Evolutionary conservation across 2,888 invertebrate species (phyloP).

Genomic region (Micropterix aruncella): DNA sequence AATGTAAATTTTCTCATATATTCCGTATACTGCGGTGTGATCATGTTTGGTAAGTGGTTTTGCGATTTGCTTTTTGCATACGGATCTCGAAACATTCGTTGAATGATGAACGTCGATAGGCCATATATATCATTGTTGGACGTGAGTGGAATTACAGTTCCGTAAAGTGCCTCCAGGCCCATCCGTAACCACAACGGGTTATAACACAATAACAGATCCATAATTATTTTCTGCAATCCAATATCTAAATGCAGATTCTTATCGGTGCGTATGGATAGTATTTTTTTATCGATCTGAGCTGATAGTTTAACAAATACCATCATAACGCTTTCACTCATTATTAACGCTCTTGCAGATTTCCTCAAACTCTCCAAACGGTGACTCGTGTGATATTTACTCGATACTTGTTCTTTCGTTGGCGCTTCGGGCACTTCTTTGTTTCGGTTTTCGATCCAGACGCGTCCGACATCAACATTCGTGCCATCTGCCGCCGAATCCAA

Average conservation of each 20-base stretch:
- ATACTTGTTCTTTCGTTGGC: constrained; percentile 56
- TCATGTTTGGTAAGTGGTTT: constrained; percentile 37
- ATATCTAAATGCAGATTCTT: constrained; percentile 72
- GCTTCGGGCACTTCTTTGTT: constrained; percentile 50
- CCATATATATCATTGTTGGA: constrained; percentile 71
- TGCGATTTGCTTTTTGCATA: constrained; percentile 48
- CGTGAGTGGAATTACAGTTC: constrained; percentile 54
- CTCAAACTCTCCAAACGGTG: constrained; percentile 50
- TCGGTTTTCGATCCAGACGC: constrained; percentile 60
- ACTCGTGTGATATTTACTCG: constrained; percentile 51
- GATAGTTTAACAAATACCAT: constrained; percentile 53
- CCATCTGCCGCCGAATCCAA: constrained; percentile 45
- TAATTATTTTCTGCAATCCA: constrained; percentile 61
- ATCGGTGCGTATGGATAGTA: constrained; percentile 62
- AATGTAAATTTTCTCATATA: constrained; percentile 67
- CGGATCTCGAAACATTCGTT: constrained; percentile 64
- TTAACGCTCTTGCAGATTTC: constrained; percentile 48
- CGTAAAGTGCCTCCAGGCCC: constrained; percentile 75
- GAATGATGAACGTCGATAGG: constrained; percentile 61
- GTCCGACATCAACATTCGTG: constrained; percentile 53
- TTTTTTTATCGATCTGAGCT: constrained; percentile 56
- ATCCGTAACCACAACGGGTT: constrained; percentile 85
- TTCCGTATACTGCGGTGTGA: constrained; percentile 50
- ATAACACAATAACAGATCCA: constrained; percentile 67
- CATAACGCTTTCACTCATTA: constrained; percentile 44